Conservation (phyloP, 2,888 invertebrate genomes). For the Calephelis perditalis region DNA sequence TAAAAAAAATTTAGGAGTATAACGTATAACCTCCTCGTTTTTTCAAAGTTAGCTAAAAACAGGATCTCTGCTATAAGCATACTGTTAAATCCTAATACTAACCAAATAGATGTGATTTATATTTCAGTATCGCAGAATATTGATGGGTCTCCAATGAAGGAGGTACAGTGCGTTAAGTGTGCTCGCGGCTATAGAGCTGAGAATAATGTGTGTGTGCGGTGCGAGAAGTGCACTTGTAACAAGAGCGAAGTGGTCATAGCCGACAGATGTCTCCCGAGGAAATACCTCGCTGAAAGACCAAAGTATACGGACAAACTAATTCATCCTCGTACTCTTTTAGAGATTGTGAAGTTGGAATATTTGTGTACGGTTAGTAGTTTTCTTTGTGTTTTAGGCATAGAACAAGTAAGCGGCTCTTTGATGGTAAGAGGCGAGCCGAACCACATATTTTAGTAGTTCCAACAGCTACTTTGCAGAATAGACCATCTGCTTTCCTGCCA, state of each 20-base stretch:
- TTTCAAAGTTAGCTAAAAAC: too few relatives aligned
- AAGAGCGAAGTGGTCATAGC: conserved; percentile 47
- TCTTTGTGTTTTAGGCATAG: too few relatives aligned
- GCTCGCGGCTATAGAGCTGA: conserved; percentile 48
- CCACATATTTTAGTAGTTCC: too few relatives aligned
- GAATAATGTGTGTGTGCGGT: conserved; percentile 50
- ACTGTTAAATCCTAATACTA: too few relatives aligned
- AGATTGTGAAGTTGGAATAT: conserved; percentile 59
- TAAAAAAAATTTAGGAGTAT: too few relatives aligned
- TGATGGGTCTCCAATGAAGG: conserved; percentile 60
- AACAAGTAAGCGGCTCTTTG: too few relatives aligned
- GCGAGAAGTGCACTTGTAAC: conserved; percentile 49
- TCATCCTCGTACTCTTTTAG: conserved; percentile 47
- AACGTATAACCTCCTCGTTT: too few relatives aligned
- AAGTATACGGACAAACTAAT: conserved; percentile 49
- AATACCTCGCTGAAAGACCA: conserved; percentile 47
- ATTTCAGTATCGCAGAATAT: conserved; percentile 58
- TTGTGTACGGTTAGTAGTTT: conserved; percentile 53
- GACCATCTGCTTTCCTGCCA: too few relatives aligned
- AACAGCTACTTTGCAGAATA: too few relatives aligned
- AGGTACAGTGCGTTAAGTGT: conserved; percentile 64
- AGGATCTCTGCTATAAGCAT: too few relatives aligned
- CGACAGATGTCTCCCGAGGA: conserved; percentile 52
- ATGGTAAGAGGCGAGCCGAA: too few relatives aligned
- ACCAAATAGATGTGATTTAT: not conserved